phyloP scores from a whole-genome alignment of 2,888 invertebrate genomes.

The Mesochorus sp. region DNA sequence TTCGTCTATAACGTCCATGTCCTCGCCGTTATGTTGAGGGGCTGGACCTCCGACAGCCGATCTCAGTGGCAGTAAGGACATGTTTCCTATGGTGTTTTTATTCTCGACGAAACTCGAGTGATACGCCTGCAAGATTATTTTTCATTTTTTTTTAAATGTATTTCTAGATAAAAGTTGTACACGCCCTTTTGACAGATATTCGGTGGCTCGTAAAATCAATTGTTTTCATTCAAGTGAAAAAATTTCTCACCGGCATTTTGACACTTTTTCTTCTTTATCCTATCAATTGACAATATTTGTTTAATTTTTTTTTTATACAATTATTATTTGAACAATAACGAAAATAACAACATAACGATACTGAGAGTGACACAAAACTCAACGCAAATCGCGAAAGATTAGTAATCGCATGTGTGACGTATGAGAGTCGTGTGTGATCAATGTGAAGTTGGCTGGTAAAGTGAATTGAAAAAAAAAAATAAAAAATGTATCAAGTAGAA shows the following conservation, averaged over 20 bases:
- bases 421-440: no score
- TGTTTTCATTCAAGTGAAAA: background rate
- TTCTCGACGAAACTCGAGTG: conserved; percentile 94
- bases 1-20: conserved; percentile 97
- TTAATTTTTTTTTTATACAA: no score
- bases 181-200: conserved; percentile 58
- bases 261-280: background rate
- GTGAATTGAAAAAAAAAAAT: no score
- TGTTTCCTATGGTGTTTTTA: conserved; percentile 92
- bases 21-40: conserved; percentile 84
- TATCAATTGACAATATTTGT: background rate
- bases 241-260: conserved; percentile 53
- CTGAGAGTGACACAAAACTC: no score
- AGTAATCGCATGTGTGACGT: no score
- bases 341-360: no score
- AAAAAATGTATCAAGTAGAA: no score
- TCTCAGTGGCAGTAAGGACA: conserved; percentile 94
- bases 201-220: background rate
- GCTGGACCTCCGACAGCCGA: conserved; percentile 97
- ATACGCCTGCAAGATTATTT: conserved; percentile 89
- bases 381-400: no score
- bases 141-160: no score
- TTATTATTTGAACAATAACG: no score
- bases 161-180: no score
- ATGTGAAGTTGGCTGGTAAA: no score